These are phyloP conservation scores for Hormaphis cornu DNA, from an alignment of 1,140 invertebrate genomes.

Conservation along the genomic window DNA sequence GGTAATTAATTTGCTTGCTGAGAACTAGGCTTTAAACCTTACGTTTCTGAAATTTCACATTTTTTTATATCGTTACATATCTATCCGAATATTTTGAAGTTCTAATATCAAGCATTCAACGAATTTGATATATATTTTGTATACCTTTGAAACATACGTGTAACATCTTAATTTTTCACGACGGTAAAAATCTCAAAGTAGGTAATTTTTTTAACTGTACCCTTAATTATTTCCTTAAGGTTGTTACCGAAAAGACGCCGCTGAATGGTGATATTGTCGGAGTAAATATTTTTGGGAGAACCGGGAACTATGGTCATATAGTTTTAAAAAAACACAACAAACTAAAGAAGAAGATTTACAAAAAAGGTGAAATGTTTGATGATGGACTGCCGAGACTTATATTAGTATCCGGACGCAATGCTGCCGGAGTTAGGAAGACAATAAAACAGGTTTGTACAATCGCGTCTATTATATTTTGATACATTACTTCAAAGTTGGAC, in stretches of 20 bases:
- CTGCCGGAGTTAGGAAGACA: slow-evolving; percentile 51
- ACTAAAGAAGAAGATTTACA: neutral
- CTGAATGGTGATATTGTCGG: slow-evolving; percentile 45
- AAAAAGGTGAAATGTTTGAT: slow-evolving; percentile 32
- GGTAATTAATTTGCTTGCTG: no score
- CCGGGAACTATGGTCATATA: slow-evolving; percentile 52
- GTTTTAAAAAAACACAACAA: slow-evolving; percentile 42
- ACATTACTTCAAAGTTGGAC: no score
- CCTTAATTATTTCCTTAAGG: slow-evolving; percentile 38
- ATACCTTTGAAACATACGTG: no score
- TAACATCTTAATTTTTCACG: slow-evolving; percentile 51
- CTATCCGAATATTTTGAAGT: no score
- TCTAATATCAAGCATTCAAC: no score
- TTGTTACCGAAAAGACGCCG: slow-evolving; percentile 47
- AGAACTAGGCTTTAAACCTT: no score
- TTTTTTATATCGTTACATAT: no score
- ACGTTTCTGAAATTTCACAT: no score
- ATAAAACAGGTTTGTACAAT: neutral
- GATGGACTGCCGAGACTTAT: slow-evolving; percentile 49
- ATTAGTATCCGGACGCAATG: slow-evolving; percentile 53
- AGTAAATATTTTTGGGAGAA: slow-evolving; percentile 56
- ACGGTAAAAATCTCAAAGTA: slow-evolving; percentile 49
- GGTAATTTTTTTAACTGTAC: neutral
- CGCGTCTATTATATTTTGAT: neutral
- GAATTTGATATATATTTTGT: no score